Evolutionary conservation across 53 echinoderm and acorn worm species (phyloP), one percentile per base, ranked within the genome.

Genomic region (Echinarachnius parma): DNA sequence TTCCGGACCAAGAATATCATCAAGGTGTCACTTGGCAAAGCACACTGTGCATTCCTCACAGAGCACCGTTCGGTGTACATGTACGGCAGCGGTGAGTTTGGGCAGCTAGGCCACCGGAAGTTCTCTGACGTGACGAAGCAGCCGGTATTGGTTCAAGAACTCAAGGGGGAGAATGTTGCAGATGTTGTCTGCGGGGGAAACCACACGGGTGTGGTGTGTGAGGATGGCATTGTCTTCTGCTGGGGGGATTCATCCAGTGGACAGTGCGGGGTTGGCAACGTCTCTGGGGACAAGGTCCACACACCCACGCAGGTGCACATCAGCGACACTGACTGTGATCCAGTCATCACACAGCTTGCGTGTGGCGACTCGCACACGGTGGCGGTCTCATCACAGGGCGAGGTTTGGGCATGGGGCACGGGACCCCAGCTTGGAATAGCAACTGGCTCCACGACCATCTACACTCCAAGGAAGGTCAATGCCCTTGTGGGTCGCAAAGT

Each of bases 171-270:
- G 81, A 98, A 98, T 67, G 88, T 98, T 33, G 83, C 86, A 0
- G 98, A 98, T 54, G 96, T 98, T 22, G 88, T 91, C 21, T 98
- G 98, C n/a, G 96, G 98, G 3, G 57, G 63, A 44, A 91, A 91
- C 66, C 98, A 98, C 62, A 98, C 98, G 2, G 91, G 86, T 14
- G 91, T 90, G 29, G 85, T 98, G 31, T 98, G 98, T 33, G 77
- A 84, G 25, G 90, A 88, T 56, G 98, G 91, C n/a, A 98, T 98
- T 3, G 98, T 98, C 61, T 98, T 98, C 76, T 92, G 98, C 75
- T 98, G 98, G 98, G 98, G 98, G 9, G 92, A 92, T 57, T 91
- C 87, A 20, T 83, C 79, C 22, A 82, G 71, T 50, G 92, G 88
- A 16, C 98, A 98, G 75, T 92, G 98, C 50, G 98, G 85, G 27